Base-by-base conservation (phyloP, 2,113 vertebrate genomes). In the Podarcis cretensis region DNA sequence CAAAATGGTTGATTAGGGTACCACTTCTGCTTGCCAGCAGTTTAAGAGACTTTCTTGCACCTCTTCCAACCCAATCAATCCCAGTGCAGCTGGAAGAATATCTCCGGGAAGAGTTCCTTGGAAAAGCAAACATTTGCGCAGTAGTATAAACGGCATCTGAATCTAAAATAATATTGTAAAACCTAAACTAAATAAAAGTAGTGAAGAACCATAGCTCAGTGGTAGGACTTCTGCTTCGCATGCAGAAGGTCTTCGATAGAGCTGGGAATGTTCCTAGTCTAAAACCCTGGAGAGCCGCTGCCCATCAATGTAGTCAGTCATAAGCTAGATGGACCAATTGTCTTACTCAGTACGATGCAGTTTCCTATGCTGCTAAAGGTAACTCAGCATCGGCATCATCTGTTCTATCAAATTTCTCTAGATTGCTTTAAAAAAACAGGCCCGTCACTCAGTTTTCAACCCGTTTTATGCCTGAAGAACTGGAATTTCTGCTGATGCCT, bases 371-470 rank as follows among this genome's bases (percentile, higher is more conserved):
- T 63, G 14, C 59, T 32, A 59, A 59, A 81, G 16, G 40, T 57
- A 54, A 71, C n/a, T 25, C 8, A 35, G 68, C 18, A 84, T 30
- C 30, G 23, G 30, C 75, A 43, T 37, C 74, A 23, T 30, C 57
- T 7, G 12, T 32, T 88, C 87, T 90, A 16, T 81, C 74, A 54
- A 3, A 43, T 88, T 79, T 18, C 18, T 37, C 74, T 59, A 59
- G 48, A 74, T 73, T 10, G 27, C 89, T 89, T 87, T 18, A 25
- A 65, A 84, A 71, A 81, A 2, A 48, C 18, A 59, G 16, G 10
- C 30, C 20, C 86, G 6, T 27, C 57, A 20, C 76, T 87, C 16
- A 54, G 73, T 90, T 89, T 25, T 92, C 87, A 66, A 69, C 76
- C 54, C 91, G 23, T 32, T 80, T 74, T 12, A 25, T 92, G 30